phyloP scores from a whole-genome alignment of 2,888 invertebrate species.

The Cremastinae sp. region DNA sequence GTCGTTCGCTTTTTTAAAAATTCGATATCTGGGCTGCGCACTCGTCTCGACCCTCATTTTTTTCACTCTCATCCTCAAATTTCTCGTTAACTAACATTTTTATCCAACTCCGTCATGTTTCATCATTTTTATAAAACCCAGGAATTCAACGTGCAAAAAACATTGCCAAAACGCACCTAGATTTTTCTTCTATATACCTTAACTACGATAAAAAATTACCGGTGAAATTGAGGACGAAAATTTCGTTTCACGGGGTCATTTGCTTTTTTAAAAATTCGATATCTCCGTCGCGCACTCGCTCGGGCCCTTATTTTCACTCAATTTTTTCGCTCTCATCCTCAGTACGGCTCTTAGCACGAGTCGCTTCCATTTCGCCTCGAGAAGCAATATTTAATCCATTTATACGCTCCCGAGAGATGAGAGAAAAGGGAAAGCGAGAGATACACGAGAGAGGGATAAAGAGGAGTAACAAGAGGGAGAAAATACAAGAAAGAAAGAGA shows the following conservation, averaged over 20 bases:
- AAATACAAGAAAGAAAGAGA: conserved; percentile 8
- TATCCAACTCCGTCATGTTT: too few species aligned
- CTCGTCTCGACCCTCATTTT: too few species aligned
- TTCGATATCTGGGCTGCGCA: too few species aligned
- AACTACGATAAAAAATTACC: too few species aligned
- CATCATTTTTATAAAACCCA: too few species aligned
- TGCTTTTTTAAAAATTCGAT: not conserved
- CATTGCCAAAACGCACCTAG: too few species aligned
- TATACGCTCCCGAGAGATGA: conserved; percentile 40
- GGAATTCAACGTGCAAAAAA: too few species aligned
- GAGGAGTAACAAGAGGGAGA: conserved; percentile 15
- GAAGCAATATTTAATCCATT: conserved; percentile 61
- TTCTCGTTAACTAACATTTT: too few species aligned
- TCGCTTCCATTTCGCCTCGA: conserved; percentile 45
- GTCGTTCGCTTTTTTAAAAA: too few species aligned
- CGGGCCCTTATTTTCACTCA: conserved; percentile 4
- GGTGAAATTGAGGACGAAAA: too few species aligned
- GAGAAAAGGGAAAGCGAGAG: conserved; percentile 4
- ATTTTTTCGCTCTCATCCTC: conserved; percentile 4
- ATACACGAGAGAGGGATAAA: conserved; percentile 21
- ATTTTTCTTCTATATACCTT: too few species aligned
- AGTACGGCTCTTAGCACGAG: conserved; percentile 39
- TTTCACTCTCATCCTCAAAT: too few species aligned
- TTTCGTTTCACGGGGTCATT: not conserved
- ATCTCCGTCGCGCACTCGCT: conserved; percentile 8